A percentile compares a stretch with the other conserved stretches of the same genome.
Evolutionary conservation across 1,140 invertebrate species (phyloP).

Genomic region (Drosophila ironensis): DNA sequence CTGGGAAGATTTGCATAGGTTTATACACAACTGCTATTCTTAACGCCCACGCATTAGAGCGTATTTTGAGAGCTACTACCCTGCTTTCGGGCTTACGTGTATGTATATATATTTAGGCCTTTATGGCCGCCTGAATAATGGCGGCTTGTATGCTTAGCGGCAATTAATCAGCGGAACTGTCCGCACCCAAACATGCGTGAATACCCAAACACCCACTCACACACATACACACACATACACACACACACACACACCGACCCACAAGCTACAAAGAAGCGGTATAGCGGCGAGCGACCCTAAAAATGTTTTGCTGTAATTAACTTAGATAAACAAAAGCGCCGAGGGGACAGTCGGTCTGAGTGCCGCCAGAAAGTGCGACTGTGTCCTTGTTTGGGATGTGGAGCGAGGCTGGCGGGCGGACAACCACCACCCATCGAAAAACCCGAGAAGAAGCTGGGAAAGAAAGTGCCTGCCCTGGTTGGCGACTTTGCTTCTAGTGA

Average conservation of each 20-base stretch:
- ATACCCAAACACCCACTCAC: slow-evolving; percentile 21
- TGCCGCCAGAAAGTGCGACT: slow-evolving; percentile 18
- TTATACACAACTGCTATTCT: too few species aligned
- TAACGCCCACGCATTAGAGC: background rate
- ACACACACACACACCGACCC: slow-evolving; percentile 13
- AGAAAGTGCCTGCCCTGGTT: background rate
- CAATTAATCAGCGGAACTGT: slow-evolving; percentile 79
- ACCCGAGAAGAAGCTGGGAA: background rate
- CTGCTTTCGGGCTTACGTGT: slow-evolving; percentile 11
- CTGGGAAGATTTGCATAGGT: too few species aligned
- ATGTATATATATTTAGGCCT: slow-evolving; percentile 38
- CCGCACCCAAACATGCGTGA: slow-evolving; percentile 76
- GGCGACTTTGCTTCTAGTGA: slow-evolving; percentile 4
- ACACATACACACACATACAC: slow-evolving; percentile 16
- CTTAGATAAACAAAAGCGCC: slow-evolving; percentile 73
- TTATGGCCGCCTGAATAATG: slow-evolving; percentile 64
- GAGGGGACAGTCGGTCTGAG: slow-evolving; percentile 39
- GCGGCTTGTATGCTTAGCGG: slow-evolving; percentile 70
- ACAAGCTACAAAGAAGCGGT: slow-evolving; percentile 16
- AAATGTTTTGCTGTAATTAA: slow-evolving; percentile 80
- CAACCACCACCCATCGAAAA: background rate
- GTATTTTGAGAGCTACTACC: slow-evolving; percentile 6
- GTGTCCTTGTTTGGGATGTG: slow-evolving; percentile 15
- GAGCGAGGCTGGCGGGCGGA: too few species aligned
- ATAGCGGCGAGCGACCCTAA: slow-evolving; percentile 47